phyloP scores from a whole-genome alignment of 2,888 invertebrate genomes.

The Ormyrus thymus region DNA sequence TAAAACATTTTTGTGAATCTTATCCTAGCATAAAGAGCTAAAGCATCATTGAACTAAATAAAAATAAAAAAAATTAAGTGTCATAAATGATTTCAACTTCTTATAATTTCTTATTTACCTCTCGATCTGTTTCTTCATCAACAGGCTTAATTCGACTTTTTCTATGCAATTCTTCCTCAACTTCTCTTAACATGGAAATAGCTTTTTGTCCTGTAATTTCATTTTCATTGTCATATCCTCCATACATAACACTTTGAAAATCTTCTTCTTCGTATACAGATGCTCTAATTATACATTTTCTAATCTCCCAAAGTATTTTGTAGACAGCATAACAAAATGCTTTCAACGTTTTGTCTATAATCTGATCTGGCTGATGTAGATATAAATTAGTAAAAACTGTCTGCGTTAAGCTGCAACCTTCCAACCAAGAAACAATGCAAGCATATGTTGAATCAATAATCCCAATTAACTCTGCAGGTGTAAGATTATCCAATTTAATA shows the following conservation, averaged over 20 bases:
- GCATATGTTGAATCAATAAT: constrained; percentile 96
- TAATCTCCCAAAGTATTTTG: constrained; percentile 91
- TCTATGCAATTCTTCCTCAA: constrained; percentile 91
- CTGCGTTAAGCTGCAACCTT: constrained; percentile 96
- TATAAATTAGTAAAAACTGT: constrained; percentile 98
- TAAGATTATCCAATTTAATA: constrained; percentile 85
- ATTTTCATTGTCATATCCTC: constrained; percentile 89
- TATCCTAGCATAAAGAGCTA: constrained; percentile 86
- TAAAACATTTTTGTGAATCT: constrained; percentile 92
- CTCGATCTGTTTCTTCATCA: constrained; percentile 73
- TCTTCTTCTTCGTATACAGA: constrained; percentile 97
- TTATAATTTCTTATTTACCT: constrained; percentile 66
- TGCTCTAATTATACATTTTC: constrained; percentile 91
- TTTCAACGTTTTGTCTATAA: constrained; percentile 88
- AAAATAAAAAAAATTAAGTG: constrained; percentile 39
- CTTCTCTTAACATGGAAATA: constrained; percentile 88
- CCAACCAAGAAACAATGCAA: constrained; percentile 97
- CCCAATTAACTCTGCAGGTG: constrained; percentile 89
- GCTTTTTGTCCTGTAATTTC: constrained; percentile 89
- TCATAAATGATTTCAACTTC: constrained; percentile 17
- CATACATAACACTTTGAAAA: constrained; percentile 94
- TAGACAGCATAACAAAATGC: constrained; percentile 92
- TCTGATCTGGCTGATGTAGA: constrained; percentile 91
- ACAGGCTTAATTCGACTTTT: constrained; percentile 79
- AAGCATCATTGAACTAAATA: constrained; percentile 77